Evolutionary conservation across 2,113 vertebrate species (phyloP).

Genomic region (Corythoichthys intestinalis): DNA sequence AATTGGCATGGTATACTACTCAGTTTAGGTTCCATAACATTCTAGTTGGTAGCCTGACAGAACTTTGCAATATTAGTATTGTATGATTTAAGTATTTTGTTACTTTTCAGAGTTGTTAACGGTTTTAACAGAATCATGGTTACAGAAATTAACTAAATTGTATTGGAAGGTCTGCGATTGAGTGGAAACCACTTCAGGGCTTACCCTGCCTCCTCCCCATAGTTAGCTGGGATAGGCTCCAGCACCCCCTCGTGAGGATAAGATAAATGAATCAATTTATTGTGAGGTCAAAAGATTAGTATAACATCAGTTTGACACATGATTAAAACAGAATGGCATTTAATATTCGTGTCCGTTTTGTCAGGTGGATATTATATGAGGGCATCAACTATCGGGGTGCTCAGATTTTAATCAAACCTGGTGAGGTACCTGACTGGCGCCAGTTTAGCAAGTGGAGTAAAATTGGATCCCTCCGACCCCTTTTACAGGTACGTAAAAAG

Average conservation of each 20-base stretch:
- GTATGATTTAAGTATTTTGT: background rate
- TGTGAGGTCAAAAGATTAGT: too few relatives aligned
- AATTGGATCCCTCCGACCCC: slow-evolving; percentile 87
- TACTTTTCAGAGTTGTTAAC: background rate
- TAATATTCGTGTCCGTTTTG: background rate
- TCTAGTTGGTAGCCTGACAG: background rate
- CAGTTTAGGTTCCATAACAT: background rate
- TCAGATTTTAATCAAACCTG: slow-evolving; percentile 81
- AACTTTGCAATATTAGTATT: background rate
- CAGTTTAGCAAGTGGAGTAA: slow-evolving; percentile 74
- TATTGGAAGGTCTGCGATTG: too few relatives aligned
- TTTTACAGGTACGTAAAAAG: slow-evolving; percentile 76
- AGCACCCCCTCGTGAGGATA: too few relatives aligned
- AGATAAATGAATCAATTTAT: too few relatives aligned
- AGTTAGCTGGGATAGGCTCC: too few relatives aligned
- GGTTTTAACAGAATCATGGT: too few relatives aligned
- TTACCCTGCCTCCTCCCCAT: too few relatives aligned
- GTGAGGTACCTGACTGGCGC: slow-evolving; percentile 79
- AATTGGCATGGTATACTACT: background rate
- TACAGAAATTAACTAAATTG: too few relatives aligned
- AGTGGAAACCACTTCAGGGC: too few relatives aligned
- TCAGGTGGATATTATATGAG: slow-evolving; percentile 88
- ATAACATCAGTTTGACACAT: background rate
- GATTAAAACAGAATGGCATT: background rate
- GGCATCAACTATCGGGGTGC: slow-evolving; percentile 82